Base-by-base conservation (phyloP, 2,113 vertebrate species). In the Trematomus loennbergii region DNA sequence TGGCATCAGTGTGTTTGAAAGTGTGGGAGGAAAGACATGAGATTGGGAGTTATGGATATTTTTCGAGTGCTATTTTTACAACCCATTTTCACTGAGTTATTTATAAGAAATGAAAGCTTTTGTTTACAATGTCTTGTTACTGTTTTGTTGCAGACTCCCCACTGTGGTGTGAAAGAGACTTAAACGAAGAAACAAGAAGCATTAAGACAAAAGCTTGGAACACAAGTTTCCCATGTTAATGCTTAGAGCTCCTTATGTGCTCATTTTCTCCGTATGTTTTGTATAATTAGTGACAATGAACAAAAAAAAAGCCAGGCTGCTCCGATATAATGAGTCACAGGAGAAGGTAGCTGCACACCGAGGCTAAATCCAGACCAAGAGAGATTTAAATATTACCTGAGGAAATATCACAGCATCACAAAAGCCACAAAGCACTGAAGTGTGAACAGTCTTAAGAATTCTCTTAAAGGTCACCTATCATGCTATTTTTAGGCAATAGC, bases 251-350 rank as follows among this genome's bases (percentile, higher is more conserved):
- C 50, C 57, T 78, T 75, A 48, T 25, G 36, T 18, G 25, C 52
- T 54, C 22, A n/a, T 79, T 82, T 81, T 87, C 73, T 78, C 79
- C 69, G 12, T 65, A 57, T 18, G 52, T n/a, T 36, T 22, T 87
- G 67, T 81, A 81, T 84, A 89, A 90, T 92, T 88, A 82, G 90
- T 88, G 79, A 63, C 75, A 65, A 58, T 1, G 12, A 82, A 83
- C 72, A 81, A 54, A 68, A 83, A 68, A 83, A 75, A 78, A 68
- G 45, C 3, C 53, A 8, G 76, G 55, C 72, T 67, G 74, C 77
- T 58, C 12, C 50, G n/a, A 18, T 10, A 64, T 75, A 54, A 75
- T 81, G 78, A 89, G 71, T 66, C 72, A 72, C 40, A 62, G 57
- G 25, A 76, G 74, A 82, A 66, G 49, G 58, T 45, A 25, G 81